Evolutionary conservation across 2,113 vertebrate genomes (phyloP).

Genomic region (Sinocyclocheilus anophthalmus): DNA sequence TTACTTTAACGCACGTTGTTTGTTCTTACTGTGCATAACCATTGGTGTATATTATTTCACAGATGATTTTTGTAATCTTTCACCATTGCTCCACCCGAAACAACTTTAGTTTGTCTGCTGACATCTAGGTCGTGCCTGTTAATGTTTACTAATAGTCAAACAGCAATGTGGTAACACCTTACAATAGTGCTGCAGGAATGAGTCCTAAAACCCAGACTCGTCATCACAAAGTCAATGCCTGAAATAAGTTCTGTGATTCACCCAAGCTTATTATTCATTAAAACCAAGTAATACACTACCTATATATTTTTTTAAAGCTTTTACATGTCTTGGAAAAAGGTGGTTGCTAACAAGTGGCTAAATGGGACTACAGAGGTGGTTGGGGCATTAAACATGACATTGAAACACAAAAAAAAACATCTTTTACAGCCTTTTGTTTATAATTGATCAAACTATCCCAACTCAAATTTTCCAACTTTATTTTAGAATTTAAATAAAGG

Average conservation of each 20-base stretch:
- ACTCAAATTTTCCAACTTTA: background rate
- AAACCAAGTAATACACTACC: background rate
- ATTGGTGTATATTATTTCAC: background rate
- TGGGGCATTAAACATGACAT: background rate
- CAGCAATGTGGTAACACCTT: background rate
- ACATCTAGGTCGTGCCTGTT: background rate
- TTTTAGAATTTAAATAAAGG: slow-evolving; percentile 1
- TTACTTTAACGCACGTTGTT: background rate
- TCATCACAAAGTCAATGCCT: background rate
- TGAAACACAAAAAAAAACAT: background rate
- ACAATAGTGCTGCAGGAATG: background rate
- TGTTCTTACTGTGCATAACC: background rate
- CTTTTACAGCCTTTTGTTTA: background rate
- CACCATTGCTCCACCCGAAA: background rate
- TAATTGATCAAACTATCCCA: background rate
- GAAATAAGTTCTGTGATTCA: background rate
- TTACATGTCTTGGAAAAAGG: background rate
- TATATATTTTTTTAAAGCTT: background rate
- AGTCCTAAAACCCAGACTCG: background rate
- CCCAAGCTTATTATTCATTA: background rate
- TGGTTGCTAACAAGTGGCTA: background rate
- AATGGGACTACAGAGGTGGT: too few species aligned
- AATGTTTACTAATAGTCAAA: background rate
- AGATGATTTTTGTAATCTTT: background rate
- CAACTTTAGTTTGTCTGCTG: background rate